Evolutionary conservation across 2,888 invertebrate genomes (phyloP).

Genomic region (Chrysolina americana): DNA sequence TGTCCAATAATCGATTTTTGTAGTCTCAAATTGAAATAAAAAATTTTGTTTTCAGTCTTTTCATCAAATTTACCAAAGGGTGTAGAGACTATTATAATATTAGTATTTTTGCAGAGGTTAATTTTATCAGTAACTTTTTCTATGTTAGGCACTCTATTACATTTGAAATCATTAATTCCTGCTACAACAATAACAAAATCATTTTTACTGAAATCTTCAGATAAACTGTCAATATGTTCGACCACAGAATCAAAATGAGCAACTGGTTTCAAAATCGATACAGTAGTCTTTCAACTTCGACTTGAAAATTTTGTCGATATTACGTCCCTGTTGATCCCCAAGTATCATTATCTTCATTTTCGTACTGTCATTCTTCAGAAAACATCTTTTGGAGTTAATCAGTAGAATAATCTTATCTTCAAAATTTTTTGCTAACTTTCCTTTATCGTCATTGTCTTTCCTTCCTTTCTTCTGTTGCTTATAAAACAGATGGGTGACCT

Average conservation of each 20-base stretch:
- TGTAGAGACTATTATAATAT: background rate
- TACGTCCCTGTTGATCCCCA: conserved; percentile 15
- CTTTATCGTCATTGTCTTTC: background rate
- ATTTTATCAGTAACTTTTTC: conserved; percentile 9
- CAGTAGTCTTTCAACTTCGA: background rate
- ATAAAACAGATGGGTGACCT: too few relatives aligned
- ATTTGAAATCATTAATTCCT: conserved; percentile 27
- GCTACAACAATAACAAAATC: conserved; percentile 24
- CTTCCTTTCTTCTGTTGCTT: background rate
- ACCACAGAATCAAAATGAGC: conserved; percentile 21
- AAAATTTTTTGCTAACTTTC: background rate
- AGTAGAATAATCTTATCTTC: background rate
- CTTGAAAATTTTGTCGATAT: conserved; percentile 17
- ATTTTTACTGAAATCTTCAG: conserved; percentile 23
- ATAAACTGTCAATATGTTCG: conserved; percentile 13
- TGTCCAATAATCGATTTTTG: background rate
- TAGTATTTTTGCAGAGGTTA: background rate
- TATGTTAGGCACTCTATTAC: background rate
- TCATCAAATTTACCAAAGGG: background rate
- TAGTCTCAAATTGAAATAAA: background rate
- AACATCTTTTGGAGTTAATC: background rate
- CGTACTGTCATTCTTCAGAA: too few relatives aligned
- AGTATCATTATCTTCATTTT: conserved; percentile 10
- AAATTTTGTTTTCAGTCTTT: background rate
- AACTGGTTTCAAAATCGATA: conserved; percentile 28